Conservation (phyloP, 2,113 vertebrate genomes). For the Raja brachyura region DNA sequence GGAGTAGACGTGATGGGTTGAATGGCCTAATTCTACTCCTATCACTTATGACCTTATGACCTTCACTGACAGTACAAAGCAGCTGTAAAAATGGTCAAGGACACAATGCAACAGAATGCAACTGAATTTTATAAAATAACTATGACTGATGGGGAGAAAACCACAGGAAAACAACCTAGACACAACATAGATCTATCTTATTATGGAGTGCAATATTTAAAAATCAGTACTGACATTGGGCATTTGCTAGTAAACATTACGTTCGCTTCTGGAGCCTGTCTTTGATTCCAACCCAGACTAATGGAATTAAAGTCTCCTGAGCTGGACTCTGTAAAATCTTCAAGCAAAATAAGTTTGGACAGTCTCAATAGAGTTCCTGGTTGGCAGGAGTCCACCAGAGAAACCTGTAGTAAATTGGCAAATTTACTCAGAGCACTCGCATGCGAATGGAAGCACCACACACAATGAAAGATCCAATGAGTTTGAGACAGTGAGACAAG, state of each 20-base stretch:
- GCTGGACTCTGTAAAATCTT: conserved; percentile 20
- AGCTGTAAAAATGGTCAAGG: not conserved
- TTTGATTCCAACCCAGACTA: not conserved
- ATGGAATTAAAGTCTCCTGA: conserved; percentile 11
- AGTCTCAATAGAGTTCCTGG: not conserved
- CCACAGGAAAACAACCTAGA: conserved; percentile 19
- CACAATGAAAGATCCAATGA: not conserved
- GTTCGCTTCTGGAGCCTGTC: not conserved
- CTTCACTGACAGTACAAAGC: not conserved
- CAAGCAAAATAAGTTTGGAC: not conserved
- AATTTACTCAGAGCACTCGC: not conserved
- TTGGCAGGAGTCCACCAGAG: conserved; percentile 23
- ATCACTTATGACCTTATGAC: too few species aligned
- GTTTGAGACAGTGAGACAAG: not conserved
- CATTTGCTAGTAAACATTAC: not conserved
- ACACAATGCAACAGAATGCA: not conserved
- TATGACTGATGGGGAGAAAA: not conserved
- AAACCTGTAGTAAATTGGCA: not conserved
- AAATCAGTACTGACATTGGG: not conserved
- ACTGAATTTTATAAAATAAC: not conserved
- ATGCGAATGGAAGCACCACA: not conserved
- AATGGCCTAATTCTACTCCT: too few species aligned
- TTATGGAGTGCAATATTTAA: not conserved
- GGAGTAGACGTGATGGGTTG: too few species aligned
- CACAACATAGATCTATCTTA: not conserved